Evolutionary conservation across 92 coral and sea anemone species (phyloP).

Genomic region (Zoanthus sociatus): DNA sequence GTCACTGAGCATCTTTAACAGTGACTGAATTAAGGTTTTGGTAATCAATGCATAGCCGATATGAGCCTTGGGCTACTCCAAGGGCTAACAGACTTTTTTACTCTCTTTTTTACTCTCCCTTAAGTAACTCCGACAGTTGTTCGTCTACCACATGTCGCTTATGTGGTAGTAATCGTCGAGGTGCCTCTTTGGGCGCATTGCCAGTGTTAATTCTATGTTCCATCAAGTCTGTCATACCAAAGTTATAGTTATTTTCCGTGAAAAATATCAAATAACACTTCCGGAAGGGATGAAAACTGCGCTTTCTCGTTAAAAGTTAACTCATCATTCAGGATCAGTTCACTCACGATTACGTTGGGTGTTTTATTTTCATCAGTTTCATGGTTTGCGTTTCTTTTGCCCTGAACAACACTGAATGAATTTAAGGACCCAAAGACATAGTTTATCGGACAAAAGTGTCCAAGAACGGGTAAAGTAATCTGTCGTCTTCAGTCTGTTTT

Average conservation of each 20-base stretch:
- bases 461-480: too few species aligned
- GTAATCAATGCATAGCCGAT: too few species aligned
- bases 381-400: too few species aligned
- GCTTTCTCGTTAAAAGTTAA: neutral
- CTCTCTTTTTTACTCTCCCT: conserved; percentile 23
- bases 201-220: conserved; percentile 66
- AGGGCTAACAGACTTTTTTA: neutral
- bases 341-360: neutral
- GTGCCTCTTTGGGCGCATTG: conserved; percentile 42
- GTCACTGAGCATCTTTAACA: too few species aligned
- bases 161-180: conserved; percentile 35
- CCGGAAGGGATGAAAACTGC: neutral
- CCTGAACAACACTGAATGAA: too few species aligned
- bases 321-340: neutral
- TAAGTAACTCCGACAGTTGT: conserved; percentile 51
- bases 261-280: neutral
- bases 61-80: too few species aligned
- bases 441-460: too few species aligned
- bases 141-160: conserved; percentile 49
- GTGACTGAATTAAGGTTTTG: too few species aligned
- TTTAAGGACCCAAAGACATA: too few species aligned
- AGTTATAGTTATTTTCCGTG: neutral
- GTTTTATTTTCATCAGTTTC: too few species aligned
- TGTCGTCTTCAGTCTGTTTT: too few species aligned
- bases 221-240: neutral